Evolutionary conservation across 2,113 vertebrate genomes (phyloP).

Genomic region (Phalacrocorax aristotelis): DNA sequence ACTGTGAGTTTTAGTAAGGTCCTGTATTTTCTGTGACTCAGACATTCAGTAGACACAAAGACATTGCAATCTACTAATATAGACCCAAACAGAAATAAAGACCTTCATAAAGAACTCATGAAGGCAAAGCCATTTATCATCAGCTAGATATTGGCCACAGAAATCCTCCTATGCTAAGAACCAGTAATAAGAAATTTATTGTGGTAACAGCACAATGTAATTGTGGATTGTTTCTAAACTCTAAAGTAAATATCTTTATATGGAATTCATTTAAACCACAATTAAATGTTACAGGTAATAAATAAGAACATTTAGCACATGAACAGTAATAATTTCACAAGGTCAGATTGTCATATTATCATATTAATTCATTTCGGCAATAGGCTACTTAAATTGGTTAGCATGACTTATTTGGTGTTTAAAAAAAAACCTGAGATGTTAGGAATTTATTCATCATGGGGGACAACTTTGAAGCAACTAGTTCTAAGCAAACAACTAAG

Average conservation of each 20-base stretch:
- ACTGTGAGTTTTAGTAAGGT: background rate
- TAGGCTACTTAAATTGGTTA: background rate
- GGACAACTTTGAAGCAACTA: background rate
- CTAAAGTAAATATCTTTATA: background rate
- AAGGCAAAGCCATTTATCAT: background rate
- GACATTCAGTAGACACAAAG: background rate
- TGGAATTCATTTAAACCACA: constrained; percentile 4
- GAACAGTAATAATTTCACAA: background rate
- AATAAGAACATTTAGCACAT: background rate
- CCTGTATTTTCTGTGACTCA: background rate
- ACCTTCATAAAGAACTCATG: background rate
- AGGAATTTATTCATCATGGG: background rate
- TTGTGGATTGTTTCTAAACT: background rate
- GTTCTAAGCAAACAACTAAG: background rate
- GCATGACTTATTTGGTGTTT: background rate
- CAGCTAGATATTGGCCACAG: background rate
- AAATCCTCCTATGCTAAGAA: background rate
- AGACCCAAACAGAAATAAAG: background rate
- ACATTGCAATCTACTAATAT: background rate
- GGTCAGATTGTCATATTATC: constrained; percentile 1
- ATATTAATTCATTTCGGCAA: background rate
- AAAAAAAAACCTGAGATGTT: background rate
- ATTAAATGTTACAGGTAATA: background rate
- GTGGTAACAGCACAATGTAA: background rate
- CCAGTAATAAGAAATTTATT: background rate